Base-by-base conservation (phyloP, 2,113 vertebrate species). In the Nibea coibor region DNA sequence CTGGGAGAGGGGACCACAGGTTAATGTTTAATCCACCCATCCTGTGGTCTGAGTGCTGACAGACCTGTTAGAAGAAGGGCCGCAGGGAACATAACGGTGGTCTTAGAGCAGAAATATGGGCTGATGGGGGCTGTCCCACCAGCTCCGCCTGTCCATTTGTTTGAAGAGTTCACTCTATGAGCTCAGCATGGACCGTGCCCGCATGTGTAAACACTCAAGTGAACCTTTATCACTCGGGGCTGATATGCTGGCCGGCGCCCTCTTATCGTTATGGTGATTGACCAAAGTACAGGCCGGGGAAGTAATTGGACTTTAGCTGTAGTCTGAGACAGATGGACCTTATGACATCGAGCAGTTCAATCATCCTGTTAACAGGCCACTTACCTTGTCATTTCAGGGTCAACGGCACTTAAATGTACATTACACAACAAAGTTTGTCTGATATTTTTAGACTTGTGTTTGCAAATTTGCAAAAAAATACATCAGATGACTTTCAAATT, bases 11-110 rank as follows among this genome's bases (percentile, higher is more conserved):
- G 5, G 57, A 31, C 31, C 24, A 20, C 57, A 66, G 50, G 88
- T 93, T 92, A 93, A 94, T 94, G 77, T 87, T 90, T 91, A 92
- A 93, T 81, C 87, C 16, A 53, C 50, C 69, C 42, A 69, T 88
- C 80, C 69, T 78, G 79, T 80, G 87, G 89, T 56, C 75, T 79
- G 85, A 92, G 84, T 64, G 67, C 62, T 69, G 45, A 59, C 80
- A 83, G 83, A 54, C 86, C 85, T 84, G 71, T 85, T 50, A 76
- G 85, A 73, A 35, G 62, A 80, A 57, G 72, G 72, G 63, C 71
- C 68, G 39, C 26, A 4, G 12, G 53, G 77, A 82, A n/a, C 53
- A 70, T 31, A 39, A 73, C n/a, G 11, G 82, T 78, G 84, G 81
- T 84, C 58, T 80, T 26, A 58, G 72, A 82, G 72, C 51, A 54